Conservation (phyloP, 2,797 vertebrate species). For the Anguilla megastoma region DNA sequence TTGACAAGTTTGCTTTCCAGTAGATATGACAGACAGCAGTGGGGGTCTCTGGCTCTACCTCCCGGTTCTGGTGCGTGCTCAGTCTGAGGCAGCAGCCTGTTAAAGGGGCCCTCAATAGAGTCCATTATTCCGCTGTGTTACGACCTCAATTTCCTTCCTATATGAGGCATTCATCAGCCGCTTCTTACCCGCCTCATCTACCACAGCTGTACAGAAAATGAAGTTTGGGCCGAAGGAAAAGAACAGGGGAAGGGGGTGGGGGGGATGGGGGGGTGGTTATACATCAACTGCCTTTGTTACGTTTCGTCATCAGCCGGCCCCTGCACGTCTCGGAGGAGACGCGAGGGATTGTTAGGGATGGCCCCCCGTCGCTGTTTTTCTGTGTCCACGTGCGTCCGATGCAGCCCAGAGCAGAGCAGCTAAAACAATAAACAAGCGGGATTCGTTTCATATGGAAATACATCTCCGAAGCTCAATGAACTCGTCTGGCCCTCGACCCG, state of each 20-base stretch:
- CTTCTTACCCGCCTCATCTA: conserved; percentile 59
- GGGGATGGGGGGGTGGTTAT: conserved; percentile 63
- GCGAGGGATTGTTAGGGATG: conserved; percentile 64
- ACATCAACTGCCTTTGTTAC: conserved; percentile 73
- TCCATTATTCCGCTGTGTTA: conserved; percentile 65
- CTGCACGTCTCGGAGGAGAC: conserved; percentile 66
- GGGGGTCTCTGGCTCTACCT: conserved; percentile 72
- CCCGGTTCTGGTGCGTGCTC: conserved; percentile 76
- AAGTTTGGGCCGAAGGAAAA: conserved; percentile 74
- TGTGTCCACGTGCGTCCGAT: conserved; percentile 65
- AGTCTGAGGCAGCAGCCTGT: conserved; percentile 74
- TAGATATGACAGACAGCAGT: conserved; percentile 74
- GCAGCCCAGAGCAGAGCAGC: conserved; percentile 65
- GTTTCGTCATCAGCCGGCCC: conserved; percentile 62
- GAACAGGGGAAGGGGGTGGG: conserved; percentile 49
- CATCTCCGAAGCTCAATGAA: conserved; percentile 64
- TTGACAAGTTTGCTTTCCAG: conserved; percentile 75
- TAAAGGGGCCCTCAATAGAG: conserved; percentile 74
- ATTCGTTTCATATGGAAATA: conserved; percentile 81
- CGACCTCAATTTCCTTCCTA: conserved; percentile 71
- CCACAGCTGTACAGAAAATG: conserved; percentile 77
- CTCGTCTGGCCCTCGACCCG: conserved; percentile 80
- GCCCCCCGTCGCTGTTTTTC: conserved; percentile 59
- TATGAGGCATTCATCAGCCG: conserved; percentile 79
- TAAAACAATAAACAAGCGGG: conserved; percentile 48